A percentile compares a stretch with the other conserved stretches of the same genome.
Evolutionary conservation across 23 tunicate species (phyloP).

Genomic region (Oikopleura vanhoeffeni): DNA sequence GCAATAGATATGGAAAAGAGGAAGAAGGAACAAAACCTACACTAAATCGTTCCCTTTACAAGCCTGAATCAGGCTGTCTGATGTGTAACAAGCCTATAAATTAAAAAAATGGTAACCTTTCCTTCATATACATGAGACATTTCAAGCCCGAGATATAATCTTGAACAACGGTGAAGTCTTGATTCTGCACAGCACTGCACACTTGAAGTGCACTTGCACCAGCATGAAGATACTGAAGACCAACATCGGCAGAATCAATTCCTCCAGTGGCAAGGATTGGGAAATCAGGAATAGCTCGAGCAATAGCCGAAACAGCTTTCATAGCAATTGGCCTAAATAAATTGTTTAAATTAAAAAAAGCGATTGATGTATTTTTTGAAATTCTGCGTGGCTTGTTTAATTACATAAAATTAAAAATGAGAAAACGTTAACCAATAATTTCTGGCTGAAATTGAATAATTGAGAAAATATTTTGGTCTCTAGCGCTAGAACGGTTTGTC

Average conservation of each 20-base stretch:
- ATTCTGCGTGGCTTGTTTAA: background rate
- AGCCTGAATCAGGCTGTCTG: too few species aligned
- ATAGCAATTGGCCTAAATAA: constrained; percentile 86
- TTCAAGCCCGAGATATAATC: constrained; percentile 80
- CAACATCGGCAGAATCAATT: constrained; percentile 95
- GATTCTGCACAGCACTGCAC: constrained; percentile 96
- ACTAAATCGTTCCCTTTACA: too few species aligned
- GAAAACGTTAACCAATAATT: too few species aligned
- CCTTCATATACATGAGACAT: constrained; percentile 43
- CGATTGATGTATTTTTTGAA: constrained; percentile 2
- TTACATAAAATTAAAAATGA: background rate
- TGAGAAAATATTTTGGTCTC: too few species aligned
- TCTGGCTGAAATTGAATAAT: too few species aligned
- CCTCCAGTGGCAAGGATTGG: constrained; percentile 97
- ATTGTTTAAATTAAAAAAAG: constrained; percentile 24
- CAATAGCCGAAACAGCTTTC: constrained; percentile 78
- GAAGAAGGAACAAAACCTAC: too few species aligned
- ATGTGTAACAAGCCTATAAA: too few species aligned
- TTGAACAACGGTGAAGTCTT: constrained; percentile 82
- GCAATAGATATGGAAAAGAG: too few species aligned
- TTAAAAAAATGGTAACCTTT: too few species aligned
- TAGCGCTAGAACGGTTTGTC: too few species aligned
- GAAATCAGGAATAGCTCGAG: constrained; percentile 49
- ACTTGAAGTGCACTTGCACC: constrained; percentile 88
- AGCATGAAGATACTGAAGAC: constrained; percentile 63